Evolutionary conservation across 2,888 invertebrate genomes (phyloP), one percentile per base, ranked within the genome.

Genomic region (Apodemia duryi): DNA sequence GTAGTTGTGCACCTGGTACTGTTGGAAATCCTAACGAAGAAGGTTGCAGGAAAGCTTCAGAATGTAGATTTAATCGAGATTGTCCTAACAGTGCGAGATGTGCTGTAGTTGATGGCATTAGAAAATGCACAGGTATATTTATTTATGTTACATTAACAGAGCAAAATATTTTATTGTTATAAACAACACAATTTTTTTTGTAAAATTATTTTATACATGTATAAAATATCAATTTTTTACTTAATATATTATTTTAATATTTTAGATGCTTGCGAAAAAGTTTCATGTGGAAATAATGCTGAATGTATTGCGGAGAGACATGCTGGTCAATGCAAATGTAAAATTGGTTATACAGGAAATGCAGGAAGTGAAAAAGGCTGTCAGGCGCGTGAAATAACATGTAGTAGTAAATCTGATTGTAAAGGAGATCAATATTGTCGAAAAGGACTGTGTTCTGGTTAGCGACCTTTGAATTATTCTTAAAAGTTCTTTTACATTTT

Each of bases 11-110:
- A 3, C 82, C 93, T 7, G 96, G 96, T 67, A 95, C 95, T 28
- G 95, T 98, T 60, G 98, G 98, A 2, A 96, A 98, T 88, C 95
- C 98, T 2, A 96, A 96, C 76, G 94, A 94, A 72, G 95, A 96
- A 77, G 97, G 97, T 38, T 97, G 98, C 75, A 94, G 93, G 67
- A 93, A 94, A 68, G 94, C 97, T n/a, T 95, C 95, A 43, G 97
- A 97, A 86, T 98, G 98, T 81, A 91, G 94, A 70, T 92, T 93
- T 60, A 95, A 97, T 76, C 92, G 94, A 66, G 97, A 97, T 78
- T 98, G 98, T 78, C 97, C 97, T 6, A 81, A 92, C 49, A 94
- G 95, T 68, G 97, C 97, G 21, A 94, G 95, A 77, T 98, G 97
- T 80, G 93, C 94, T 29, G 93, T 93, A 70, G 91, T 93, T 4